Base-by-base conservation (phyloP, 2,113 vertebrate species). In the Hippocampus mohnikei region DNA sequence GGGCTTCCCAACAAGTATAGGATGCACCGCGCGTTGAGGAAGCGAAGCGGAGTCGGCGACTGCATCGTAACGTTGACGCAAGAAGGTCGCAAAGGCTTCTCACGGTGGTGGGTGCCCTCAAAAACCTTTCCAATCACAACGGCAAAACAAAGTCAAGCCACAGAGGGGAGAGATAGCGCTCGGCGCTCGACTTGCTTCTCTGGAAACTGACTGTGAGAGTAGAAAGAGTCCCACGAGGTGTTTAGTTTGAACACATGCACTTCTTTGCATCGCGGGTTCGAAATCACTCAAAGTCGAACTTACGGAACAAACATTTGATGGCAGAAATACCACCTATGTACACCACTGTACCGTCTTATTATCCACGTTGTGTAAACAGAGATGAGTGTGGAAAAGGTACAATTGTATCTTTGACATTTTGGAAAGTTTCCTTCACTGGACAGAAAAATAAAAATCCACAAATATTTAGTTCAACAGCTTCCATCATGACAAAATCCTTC, bases 181-280 rank as follows among this genome's bases (percentile, higher is more conserved):
- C 21, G 48, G 46, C 42, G 11, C 71, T 77, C 25, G 50, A 59
- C 59, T 77, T 40, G 70, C 80, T 85, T 85, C 80, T 89, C 76
- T 81, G 81, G 82, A 90, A 88, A 88, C 68, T 74, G 70, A 71
- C 73, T 73, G 71, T 59, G 84, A 85, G 66, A 74, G 70, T 87
- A 83, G 83, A 85, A 87, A 87, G 69, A 69, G 75, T 66, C 65
- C 80, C 77, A 53, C 53, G 52, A 84, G 84, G 81, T 83, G 77
- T 71, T 84, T 78, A 65, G 62, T 65, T 84, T 75, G 77, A 70
- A 67, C 12, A 55, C 62, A 37, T 64, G 53, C 53, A 13, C 60
- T 52, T 7, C 64, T 80, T 71, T 75, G 50, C 66, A 53, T 29
- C 29, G 6, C 55, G 64, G 13, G 20, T 46, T 74, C 80, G 25